Base-by-base conservation (phyloP, 1,140 invertebrate species). In the Tetragnatha versicolor region DNA sequence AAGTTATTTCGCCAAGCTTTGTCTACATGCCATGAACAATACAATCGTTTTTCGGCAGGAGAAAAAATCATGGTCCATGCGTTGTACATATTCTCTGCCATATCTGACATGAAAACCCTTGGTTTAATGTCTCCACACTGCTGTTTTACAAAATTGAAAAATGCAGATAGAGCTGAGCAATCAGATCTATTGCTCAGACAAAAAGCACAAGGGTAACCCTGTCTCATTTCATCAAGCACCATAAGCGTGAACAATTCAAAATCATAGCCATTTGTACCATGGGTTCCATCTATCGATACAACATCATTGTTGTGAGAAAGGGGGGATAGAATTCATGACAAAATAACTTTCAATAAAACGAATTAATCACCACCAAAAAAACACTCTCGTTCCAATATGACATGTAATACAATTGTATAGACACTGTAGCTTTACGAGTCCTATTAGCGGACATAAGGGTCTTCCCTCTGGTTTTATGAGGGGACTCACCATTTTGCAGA, bases 91-190 rank as follows among this genome's bases (percentile, higher is more conserved):
- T 3, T 0, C 0, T 72, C 68, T 25, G 68, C 49, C 33, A 55
- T 72, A 72, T 72, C 51, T 39, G 68, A 72, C 33, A 72, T 72
- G 22, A 72, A 72, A 22, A 58, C 49, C 22, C 39, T 72, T n/a
- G 51, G 51, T n/a, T 1, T 39, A 0, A 49, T 25, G 20, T 3
- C 17, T 6, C 68, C 51, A 55, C 22, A 33, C 39, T 27, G 35
- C 5, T 37, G 2, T 42, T 72, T 55, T 37, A 72, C 25, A 1
- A 3, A 12, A 31, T 2, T 42, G 14, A 75, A 75, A 60, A 75
- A 37, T 6, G 53, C 4, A n/a, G 45, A 2, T 37, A 17, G 7
- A 3, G 25, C 1, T 33, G 1, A 2, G 12, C 39, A 7, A 60
- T 58, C 33, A 29, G 35, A 12, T 42, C 35, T n/a, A 17, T 42